Evolutionary conservation across 1,140 invertebrate species (phyloP), one percentile per base, ranked within the genome.

Genomic region (Brachionus koreanus): DNA sequence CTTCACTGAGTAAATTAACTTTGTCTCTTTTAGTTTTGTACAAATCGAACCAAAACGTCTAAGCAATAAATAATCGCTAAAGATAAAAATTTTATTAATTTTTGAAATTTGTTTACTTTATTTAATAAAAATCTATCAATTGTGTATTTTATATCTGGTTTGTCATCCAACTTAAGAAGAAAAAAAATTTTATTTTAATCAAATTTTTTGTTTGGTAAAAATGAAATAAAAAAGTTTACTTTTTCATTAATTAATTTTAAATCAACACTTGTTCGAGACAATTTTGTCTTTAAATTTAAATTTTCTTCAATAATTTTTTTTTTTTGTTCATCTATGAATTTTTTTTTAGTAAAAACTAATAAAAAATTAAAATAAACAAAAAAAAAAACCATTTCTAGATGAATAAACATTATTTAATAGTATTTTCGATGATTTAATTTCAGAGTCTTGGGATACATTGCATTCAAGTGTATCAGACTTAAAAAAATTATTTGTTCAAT

Each of bases 1-100:
- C 69, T 46, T 74, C 69, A 35, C 46, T 74, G 16, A 74, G 25
- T 10, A 74, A 10, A 74, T 35, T 74, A 10, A 74, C n/a, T 74
- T 74, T 74, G 25, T 74, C 69, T 35, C 69, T n/a, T 74, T 74
- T 74, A 29, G 43, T 74, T n/a, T 46, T 43, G 39, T 74, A 74
- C 69, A 74, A 74, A 46, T 74, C 69, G 25, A 74, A 74, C 69
- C 69, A 74, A 10, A 25, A 46, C 0, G 69, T 39, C 39, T 74
- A 16, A 4, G n/a, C 42, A 72, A 42, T 10, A 72, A 42, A 35
- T 72, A 39, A 2, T 37, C 35, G 19, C 16, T 39, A 16, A 39
- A 23, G 0, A 42, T 19, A 19, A 16, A 29, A 33, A 29, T 5
- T n/a, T 57, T 19, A 57, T n/a, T 39, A 72, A 9, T 0, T 39